Percentiles rank a stretch among this genome's conserved stretches.
Conservation (phyloP, 2,888 invertebrate genomes). For the Clostera curtula region DNA sequence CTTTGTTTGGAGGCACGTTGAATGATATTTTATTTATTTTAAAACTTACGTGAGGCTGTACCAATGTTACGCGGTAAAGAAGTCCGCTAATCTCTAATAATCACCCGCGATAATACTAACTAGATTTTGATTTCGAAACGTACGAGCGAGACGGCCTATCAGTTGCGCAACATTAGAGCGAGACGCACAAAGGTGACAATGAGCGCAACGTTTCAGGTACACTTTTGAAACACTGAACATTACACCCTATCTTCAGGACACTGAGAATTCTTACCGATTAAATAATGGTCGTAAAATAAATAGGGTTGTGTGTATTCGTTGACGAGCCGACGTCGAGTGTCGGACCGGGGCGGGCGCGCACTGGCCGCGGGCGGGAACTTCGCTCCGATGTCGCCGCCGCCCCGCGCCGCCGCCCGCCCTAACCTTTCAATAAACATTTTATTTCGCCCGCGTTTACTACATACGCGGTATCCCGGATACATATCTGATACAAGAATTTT, state of each 20-base stretch:
- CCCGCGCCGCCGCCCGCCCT: conserved; percentile 36
- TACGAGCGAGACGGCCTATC: conserved; percentile 40
- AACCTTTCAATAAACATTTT: conserved; percentile 45
- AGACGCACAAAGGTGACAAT: conserved; percentile 33
- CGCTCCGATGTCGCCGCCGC: conserved; percentile 23
- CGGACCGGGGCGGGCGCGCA: conserved; percentile 71
- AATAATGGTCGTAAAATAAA: conserved; percentile 62
- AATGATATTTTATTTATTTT: too few species aligned
- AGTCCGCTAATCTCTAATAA: conserved; percentile 43
- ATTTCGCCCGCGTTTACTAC: conserved; percentile 38
- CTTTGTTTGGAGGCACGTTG: too few species aligned
- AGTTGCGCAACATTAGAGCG: too few species aligned
- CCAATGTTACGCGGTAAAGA: conserved; percentile 43
- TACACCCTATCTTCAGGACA: too few species aligned
- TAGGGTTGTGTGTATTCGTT: conserved; percentile 61
- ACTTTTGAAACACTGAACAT: conserved; percentile 52
- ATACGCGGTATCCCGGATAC: conserved; percentile 31
- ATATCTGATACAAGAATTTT: conserved; percentile 6
- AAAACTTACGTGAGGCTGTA: conserved; percentile 60
- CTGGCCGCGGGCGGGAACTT: conserved; percentile 45
- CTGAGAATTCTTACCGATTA: conserved; percentile 72
- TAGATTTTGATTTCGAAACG: conserved; percentile 25
- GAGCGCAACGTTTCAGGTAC: conserved; percentile 27
- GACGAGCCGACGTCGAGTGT: conserved; percentile 76
- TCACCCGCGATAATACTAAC: conserved; percentile 47